Conservation (phyloP, 2,888 invertebrate species). For the Tortrix viridana region DNA sequence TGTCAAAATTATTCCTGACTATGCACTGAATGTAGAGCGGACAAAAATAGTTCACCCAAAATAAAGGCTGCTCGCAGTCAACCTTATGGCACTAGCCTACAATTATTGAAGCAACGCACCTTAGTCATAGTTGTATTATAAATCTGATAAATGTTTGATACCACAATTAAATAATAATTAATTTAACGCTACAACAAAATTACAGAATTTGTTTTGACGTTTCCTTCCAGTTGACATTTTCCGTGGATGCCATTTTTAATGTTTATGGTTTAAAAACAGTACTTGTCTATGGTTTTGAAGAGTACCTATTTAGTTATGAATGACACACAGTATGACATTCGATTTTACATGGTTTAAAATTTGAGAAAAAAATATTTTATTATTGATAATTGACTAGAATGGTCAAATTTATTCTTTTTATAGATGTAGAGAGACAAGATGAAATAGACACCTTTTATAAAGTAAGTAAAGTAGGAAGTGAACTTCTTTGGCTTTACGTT, state of each 20-base stretch:
- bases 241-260: conserved; percentile 45
- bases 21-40: conserved; percentile 80
- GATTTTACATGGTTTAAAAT: neutral
- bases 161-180: conserved; percentile 46
- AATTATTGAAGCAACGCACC: conserved; percentile 34
- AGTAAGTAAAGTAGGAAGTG: conserved; percentile 44
- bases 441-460: conserved; percentile 66
- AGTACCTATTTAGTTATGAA: too few relatives aligned
- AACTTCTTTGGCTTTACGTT: too few relatives aligned
- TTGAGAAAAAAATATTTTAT: neutral
- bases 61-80: conserved; percentile 55
- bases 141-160: conserved; percentile 37
- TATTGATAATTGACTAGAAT: conserved; percentile 45
- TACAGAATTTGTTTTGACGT: conserved; percentile 76
- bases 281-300: too few relatives aligned
- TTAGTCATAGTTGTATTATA: conserved; percentile 37
- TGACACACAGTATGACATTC: too few relatives aligned
- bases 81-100: conserved; percentile 18
- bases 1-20: conserved; percentile 79
- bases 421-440: conserved; percentile 64
- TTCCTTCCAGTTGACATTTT: conserved; percentile 46
- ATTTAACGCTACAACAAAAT: conserved; percentile 63
- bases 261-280: conserved; percentile 32
- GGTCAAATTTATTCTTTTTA: conserved; percentile 63
- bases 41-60: conserved; percentile 83